These are phyloP conservation scores for Drosophila ezoana DNA, from an alignment of 2,888 invertebrate genomes.

Conservation along the genomic window DNA sequence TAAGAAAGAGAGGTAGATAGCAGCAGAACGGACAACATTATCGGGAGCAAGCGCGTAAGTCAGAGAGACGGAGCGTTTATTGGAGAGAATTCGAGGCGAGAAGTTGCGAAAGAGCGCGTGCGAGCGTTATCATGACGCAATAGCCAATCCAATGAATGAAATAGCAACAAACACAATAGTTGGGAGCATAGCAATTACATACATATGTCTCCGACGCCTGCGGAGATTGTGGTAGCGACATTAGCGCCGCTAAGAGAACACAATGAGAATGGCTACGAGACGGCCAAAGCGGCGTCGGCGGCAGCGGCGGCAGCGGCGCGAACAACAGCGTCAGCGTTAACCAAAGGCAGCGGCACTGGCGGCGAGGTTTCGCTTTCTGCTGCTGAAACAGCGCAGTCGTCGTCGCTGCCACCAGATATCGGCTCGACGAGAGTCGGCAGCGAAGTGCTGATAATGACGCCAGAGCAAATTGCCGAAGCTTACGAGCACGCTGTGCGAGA, in stretches of 20 bases:
- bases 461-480: conserved; percentile 60
- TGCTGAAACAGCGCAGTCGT: neutral
- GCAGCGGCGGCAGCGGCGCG: neutral
- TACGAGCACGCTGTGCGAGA: conserved; percentile 50
- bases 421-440: conserved; percentile 54
- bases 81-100: neutral
- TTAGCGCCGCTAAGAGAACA: conserved; percentile 8
- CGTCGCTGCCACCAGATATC: conserved; percentile 40
- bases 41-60: neutral
- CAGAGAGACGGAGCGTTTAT: conserved; percentile 1
- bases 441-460: conserved; percentile 57
- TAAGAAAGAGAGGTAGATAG: neutral
- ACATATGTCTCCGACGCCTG: conserved; percentile 53
- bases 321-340: neutral
- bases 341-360: neutral
- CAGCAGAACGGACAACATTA: conserved; percentile 1
- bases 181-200: conserved; percentile 16
- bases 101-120: conserved; percentile 5
- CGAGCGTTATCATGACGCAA: conserved; percentile 43
- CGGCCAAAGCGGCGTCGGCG: neutral
- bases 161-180: conserved; percentile 22
- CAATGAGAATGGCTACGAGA: neutral
- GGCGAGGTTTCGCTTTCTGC: conserved; percentile 1
- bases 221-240: conserved; percentile 45
- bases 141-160: conserved; percentile 34